phyloP scores from a whole-genome alignment of 2,888 invertebrate genomes.

The Deilephila porcellus region DNA sequence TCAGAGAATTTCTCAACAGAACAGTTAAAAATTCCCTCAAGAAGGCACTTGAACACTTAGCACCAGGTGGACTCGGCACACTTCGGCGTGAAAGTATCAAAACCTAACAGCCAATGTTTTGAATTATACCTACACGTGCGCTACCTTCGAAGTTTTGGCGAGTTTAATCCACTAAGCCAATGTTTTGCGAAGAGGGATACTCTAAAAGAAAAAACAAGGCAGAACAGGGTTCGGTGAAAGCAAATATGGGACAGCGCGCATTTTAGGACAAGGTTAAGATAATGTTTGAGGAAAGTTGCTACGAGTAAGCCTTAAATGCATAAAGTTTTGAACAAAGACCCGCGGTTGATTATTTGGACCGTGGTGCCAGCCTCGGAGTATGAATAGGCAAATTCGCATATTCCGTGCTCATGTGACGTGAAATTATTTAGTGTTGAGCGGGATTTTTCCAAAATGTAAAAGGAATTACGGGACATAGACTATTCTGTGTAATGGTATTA shows the following conservation, averaged over 20 bases:
- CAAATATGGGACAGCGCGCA: not conserved
- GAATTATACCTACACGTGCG: slow-evolving; percentile 26
- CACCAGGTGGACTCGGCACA: slow-evolving; percentile 13
- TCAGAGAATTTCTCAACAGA: not conserved
- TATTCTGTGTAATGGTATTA: not conserved
- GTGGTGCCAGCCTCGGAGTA: not conserved
- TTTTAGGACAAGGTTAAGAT: slow-evolving; percentile 21
- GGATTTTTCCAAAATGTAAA: not conserved
- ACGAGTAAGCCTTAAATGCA: slow-evolving; percentile 18
- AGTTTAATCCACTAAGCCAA: slow-evolving; percentile 16
- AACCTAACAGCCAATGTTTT: slow-evolving; percentile 32
- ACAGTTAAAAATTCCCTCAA: slow-evolving; percentile 4
- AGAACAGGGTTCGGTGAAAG: not conserved
- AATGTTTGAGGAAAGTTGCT: slow-evolving; percentile 16
- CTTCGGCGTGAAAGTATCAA: slow-evolving; percentile 33
- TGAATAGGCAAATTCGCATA: slow-evolving; percentile 1
- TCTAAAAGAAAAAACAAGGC: slow-evolving; percentile 11
- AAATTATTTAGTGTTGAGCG: not conserved
- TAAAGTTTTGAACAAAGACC: slow-evolving; percentile 22
- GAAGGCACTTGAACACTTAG: not conserved
- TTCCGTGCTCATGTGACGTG: not conserved
- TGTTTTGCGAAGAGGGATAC: slow-evolving; percentile 17
- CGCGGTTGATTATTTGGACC: slow-evolving; percentile 5
- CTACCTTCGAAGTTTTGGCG: slow-evolving; percentile 25
- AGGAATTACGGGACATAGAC: not conserved